These are phyloP conservation scores for Nanger granti DNA, from an alignment of 2,113 vertebrate species.

Conservation along the genomic window DNA sequence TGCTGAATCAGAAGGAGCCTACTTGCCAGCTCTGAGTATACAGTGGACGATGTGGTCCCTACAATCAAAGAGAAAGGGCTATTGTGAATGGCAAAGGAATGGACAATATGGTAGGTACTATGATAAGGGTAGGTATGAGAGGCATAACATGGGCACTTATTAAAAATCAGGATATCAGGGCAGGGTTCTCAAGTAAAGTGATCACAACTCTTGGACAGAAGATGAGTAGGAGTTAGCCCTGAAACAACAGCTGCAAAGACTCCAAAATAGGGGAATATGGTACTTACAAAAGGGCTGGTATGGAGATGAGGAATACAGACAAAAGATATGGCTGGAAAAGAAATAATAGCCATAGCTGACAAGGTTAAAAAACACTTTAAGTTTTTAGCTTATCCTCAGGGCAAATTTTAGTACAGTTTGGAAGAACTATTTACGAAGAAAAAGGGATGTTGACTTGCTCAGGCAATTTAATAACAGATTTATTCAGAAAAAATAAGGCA, in stretches of 20 bases:
- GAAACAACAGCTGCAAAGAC: background rate
- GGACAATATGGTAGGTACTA: background rate
- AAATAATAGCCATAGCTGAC: background rate
- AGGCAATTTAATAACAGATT: background rate
- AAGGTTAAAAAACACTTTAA: background rate
- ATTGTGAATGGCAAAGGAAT: background rate
- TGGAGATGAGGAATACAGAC: background rate
- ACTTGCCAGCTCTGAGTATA: background rate
- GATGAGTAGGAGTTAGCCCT: background rate
- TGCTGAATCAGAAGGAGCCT: background rate
- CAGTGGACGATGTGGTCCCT: background rate
- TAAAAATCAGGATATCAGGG: background rate
- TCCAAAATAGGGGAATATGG: background rate
- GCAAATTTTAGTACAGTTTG: background rate
- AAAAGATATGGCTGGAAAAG: background rate
- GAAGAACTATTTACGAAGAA: background rate
- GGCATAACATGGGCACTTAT: background rate
- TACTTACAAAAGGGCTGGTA: background rate
- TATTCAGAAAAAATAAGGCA: background rate
- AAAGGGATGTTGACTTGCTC: background rate
- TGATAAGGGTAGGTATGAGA: background rate
- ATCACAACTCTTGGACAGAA: background rate
- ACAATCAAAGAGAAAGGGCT: background rate
- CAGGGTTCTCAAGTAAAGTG: background rate
- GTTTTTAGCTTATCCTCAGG: background rate